These are phyloP conservation scores for Tringa solitaria DNA, from an alignment of 2,113 vertebrate species.

Conservation along the genomic window DNA sequence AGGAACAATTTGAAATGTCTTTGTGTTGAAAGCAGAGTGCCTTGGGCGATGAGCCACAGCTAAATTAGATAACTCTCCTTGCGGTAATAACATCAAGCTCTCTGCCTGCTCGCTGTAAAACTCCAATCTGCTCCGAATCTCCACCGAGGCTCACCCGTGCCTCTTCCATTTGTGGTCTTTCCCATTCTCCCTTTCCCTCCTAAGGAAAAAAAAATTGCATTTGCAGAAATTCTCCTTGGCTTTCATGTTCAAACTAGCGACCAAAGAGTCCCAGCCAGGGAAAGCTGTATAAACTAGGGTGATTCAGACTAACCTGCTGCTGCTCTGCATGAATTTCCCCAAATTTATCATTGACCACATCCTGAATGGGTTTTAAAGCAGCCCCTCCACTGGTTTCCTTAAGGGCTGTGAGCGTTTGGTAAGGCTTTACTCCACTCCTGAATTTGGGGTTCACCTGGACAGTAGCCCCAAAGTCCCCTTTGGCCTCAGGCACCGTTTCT, in stretches of 20 bases:
- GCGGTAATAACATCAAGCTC: background rate
- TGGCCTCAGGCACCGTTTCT: background rate
- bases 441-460: background rate
- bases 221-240: background rate
- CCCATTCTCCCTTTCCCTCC: background rate
- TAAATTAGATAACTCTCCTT: background rate
- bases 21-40: background rate
- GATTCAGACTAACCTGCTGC: background rate
- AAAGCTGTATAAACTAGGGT: fast-evolving
- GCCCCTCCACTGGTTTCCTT: background rate
- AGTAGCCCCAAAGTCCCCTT: background rate
- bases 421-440: background rate
- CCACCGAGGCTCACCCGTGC: fast-evolving
- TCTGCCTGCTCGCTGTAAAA: background rate
- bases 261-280: background rate
- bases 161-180: background rate
- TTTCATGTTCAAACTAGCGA: fast-evolving
- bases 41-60: background rate
- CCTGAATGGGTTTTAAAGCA: background rate
- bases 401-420: background rate
- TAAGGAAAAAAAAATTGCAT: background rate
- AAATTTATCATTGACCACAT: fast-evolving
- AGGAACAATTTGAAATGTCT: background rate
- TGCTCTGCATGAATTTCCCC: background rate
- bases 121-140: background rate